phyloP scores from a whole-genome alignment of 2,888 invertebrate species.

The Hemaris fuciformis region DNA sequence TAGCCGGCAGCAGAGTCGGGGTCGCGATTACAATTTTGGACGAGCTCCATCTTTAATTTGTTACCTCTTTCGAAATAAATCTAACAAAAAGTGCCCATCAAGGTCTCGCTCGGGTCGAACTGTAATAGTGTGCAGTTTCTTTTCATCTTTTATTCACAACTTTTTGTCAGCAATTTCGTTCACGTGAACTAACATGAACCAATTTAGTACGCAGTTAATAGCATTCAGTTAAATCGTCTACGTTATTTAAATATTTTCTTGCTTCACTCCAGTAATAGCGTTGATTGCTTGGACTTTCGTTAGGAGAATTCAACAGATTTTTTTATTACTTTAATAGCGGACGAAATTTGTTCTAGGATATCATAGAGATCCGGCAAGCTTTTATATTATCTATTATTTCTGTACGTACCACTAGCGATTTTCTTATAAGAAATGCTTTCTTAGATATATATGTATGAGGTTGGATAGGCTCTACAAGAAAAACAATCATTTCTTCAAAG shows the following conservation, averaged over 20 bases:
- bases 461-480: too few relatives aligned
- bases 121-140: conserved; percentile 20
- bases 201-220: conserved; percentile 6
- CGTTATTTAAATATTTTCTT: not conserved
- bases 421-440: too few relatives aligned
- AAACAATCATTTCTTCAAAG: too few relatives aligned
- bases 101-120: not conserved
- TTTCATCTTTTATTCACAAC: conserved; percentile 27
- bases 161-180: conserved; percentile 10
- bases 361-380: too few relatives aligned
- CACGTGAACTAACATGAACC: not conserved
- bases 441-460: too few relatives aligned
- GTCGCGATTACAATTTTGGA: conserved; percentile 70
- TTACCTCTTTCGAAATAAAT: conserved; percentile 36
- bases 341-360: too few relatives aligned
- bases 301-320: too few relatives aligned
- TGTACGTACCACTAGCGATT: too few relatives aligned
- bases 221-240: conserved; percentile 4
- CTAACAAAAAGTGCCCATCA: conserved; percentile 33
- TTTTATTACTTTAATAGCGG: too few relatives aligned
- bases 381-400: too few relatives aligned
- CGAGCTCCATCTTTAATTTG: conserved; percentile 62
- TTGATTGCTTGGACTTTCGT: not conserved
- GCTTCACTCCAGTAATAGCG: not conserved
- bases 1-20: conserved; percentile 30